phyloP scores from a whole-genome alignment of 1,140 invertebrate species.

The Campoletis sonorensis region DNA sequence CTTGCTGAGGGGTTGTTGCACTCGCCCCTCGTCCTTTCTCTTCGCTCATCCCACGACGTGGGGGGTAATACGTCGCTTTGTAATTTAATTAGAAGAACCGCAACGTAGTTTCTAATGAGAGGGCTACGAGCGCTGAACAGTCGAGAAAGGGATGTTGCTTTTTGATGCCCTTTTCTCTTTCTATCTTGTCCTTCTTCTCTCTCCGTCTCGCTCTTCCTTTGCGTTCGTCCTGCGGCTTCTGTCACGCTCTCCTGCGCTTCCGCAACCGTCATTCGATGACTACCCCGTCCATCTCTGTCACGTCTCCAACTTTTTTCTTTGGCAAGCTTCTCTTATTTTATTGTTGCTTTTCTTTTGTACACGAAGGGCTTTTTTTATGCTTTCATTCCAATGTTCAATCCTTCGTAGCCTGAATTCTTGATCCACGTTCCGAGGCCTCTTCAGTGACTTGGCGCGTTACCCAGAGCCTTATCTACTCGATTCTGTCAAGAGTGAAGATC shows the following conservation, averaged over 20 bases:
- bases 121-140: conserved; percentile 5
- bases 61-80: conserved; percentile 36
- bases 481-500: not conserved
- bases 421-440: not conserved
- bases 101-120: conserved; percentile 44
- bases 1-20: conserved; percentile 21
- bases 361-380: not conserved
- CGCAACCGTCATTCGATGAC: not conserved
- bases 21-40: not conserved
- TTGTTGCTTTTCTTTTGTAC: conserved; percentile 7
- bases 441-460: not conserved
- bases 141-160: not conserved
- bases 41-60: not conserved
- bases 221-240: conserved; percentile 6
- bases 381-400: conserved; percentile 21
- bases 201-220: not conserved
- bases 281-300: not conserved
- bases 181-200: not conserved
- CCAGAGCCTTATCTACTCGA: not conserved
- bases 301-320: not conserved
- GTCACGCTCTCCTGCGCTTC: not conserved
- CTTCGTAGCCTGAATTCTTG: not conserved
- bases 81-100: conserved; percentile 50
- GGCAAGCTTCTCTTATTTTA: not conserved
- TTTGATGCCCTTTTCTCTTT: not conserved